phyloP scores from a whole-genome alignment of 2,797 vertebrate species.

The Sebastiscus albofasciatus region DNA sequence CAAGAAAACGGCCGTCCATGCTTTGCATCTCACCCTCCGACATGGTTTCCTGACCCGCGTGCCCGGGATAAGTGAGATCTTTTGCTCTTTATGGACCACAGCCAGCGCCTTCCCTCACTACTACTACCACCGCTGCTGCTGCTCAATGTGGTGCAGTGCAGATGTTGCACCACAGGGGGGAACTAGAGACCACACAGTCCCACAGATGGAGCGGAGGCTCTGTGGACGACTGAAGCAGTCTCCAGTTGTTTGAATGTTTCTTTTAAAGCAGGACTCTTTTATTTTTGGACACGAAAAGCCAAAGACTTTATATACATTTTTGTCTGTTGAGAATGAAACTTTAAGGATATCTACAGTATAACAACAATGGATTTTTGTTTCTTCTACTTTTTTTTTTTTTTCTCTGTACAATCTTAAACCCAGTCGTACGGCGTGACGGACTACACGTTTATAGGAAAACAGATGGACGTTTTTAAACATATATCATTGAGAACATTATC shows the following conservation, averaged over 20 bases:
- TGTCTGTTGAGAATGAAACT: constrained; percentile 48
- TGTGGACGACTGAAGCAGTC: constrained; percentile 13
- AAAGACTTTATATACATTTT: constrained; percentile 66
- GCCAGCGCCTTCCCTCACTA: background rate
- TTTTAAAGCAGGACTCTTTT: constrained; percentile 42
- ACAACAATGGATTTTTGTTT: constrained; percentile 46
- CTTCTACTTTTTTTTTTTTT: constrained; percentile 20
- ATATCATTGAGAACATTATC: constrained; percentile 53
- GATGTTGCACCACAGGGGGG: constrained; percentile 62
- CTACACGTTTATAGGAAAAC: constrained; percentile 34
- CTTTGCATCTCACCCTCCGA: background rate
- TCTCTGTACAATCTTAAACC: constrained; percentile 71
- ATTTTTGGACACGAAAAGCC: constrained; percentile 72
- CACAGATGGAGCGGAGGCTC: constrained; percentile 6
- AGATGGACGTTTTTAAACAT: constrained; percentile 40
- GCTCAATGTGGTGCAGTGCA: constrained; percentile 52
- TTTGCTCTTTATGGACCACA: constrained; percentile 13
- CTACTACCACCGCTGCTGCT: constrained; percentile 41
- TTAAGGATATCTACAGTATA: constrained; percentile 23
- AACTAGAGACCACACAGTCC: constrained; percentile 46
- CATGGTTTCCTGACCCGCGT: constrained; percentile 3
- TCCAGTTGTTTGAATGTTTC: constrained; percentile 69
- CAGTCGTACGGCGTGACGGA: constrained; percentile 31
- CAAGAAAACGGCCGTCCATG: background rate
- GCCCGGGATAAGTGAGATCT: background rate